Percentiles rank a stretch among this genome's conserved stretches.
These are phyloP conservation scores for Aleiodes leptofemur DNA, from an alignment of 2,888 invertebrate genomes.

Conservation along the genomic window DNA sequence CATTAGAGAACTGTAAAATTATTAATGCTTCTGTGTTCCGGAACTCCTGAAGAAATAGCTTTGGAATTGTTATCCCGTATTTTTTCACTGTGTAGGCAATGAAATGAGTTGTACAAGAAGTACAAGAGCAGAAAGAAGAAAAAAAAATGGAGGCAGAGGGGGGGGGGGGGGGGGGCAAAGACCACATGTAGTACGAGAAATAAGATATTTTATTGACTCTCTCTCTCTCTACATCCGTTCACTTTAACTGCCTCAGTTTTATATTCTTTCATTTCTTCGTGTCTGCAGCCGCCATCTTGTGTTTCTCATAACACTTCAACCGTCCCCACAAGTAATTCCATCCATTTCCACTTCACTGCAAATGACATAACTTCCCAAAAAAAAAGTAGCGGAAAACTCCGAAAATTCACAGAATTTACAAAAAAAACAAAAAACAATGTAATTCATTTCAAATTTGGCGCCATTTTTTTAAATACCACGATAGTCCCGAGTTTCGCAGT, in stretches of 20 bases:
- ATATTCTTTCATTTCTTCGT: slow-evolving; percentile 19
- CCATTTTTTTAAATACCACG: too few relatives aligned
- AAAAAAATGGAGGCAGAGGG: too few relatives aligned
- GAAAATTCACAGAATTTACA: too few relatives aligned
- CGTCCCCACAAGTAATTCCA: not conserved
- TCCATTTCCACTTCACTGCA: not conserved
- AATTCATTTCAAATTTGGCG: too few relatives aligned
- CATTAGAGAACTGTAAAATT: slow-evolving; percentile 22
- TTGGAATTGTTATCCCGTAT: slow-evolving; percentile 23
- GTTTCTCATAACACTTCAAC: slow-evolving; percentile 4
- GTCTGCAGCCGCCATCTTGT: slow-evolving; percentile 11
- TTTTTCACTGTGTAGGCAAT: slow-evolving; percentile 5
- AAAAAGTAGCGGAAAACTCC: not conserved
- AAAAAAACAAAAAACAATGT: too few relatives aligned
- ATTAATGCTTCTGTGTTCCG: slow-evolving; percentile 15
- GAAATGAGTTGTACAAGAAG: slow-evolving; percentile 13
- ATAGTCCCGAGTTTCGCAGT: too few relatives aligned
- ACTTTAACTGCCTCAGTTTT: slow-evolving; percentile 11
- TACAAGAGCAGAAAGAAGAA: slow-evolving; percentile 7
- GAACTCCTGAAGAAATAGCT: slow-evolving; percentile 23
- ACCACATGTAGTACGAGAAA: slow-evolving; percentile 10
- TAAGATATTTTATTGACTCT: slow-evolving; percentile 31
- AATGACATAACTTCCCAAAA: not conserved
- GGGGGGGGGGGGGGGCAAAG: not conserved
- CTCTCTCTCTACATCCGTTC: not conserved